Evolutionary conservation across 1,140 invertebrate genomes (phyloP).

Genomic region (Drosophila kohkoa): DNA sequence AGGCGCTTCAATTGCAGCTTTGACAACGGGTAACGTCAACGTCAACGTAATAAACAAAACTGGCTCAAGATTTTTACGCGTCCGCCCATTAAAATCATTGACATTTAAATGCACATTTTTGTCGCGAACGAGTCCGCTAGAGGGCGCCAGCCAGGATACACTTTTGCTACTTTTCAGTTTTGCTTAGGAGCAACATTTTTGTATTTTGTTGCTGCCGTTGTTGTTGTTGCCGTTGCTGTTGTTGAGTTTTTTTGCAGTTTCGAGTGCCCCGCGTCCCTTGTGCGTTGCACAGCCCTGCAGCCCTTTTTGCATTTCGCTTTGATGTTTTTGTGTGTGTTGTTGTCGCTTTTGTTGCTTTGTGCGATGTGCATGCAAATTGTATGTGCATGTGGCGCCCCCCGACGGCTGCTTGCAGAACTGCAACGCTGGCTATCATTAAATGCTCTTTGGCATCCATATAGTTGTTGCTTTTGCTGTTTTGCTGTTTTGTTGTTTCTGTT

Average conservation of each 20-base stretch:
- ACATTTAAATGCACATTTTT: constrained; percentile 74
- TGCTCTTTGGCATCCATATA: constrained; percentile 58
- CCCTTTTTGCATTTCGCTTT: constrained; percentile 46
- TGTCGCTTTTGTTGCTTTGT: constrained; percentile 43
- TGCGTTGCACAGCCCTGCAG: constrained; percentile 1
- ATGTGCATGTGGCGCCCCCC: constrained; percentile 36
- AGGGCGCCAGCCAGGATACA: constrained; percentile 47
- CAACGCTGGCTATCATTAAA: constrained; percentile 65
- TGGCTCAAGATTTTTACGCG: constrained; percentile 82
- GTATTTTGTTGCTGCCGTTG: background rate
- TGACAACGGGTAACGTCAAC: constrained; percentile 42
- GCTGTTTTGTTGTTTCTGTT: constrained; percentile 34
- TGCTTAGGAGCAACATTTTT: constrained; percentile 26
- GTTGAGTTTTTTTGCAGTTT: constrained; percentile 37
- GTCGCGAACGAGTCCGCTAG: constrained; percentile 30
- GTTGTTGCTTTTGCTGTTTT: constrained; percentile 29
- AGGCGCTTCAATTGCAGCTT: constrained; percentile 7
- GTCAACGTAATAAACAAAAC: constrained; percentile 76
- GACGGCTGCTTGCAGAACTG: constrained; percentile 7
- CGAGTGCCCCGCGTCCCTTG: constrained; percentile 10
- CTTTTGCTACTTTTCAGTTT: constrained; percentile 65
- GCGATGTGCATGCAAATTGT: constrained; percentile 60
- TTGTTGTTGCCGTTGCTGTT: background rate
- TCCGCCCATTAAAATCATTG: constrained; percentile 83
- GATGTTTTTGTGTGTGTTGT: constrained; percentile 40